Evolutionary conservation across 2,797 vertebrate genomes (phyloP), one percentile per base, ranked within the genome.

Genomic region (Florisuga fusca): DNA sequence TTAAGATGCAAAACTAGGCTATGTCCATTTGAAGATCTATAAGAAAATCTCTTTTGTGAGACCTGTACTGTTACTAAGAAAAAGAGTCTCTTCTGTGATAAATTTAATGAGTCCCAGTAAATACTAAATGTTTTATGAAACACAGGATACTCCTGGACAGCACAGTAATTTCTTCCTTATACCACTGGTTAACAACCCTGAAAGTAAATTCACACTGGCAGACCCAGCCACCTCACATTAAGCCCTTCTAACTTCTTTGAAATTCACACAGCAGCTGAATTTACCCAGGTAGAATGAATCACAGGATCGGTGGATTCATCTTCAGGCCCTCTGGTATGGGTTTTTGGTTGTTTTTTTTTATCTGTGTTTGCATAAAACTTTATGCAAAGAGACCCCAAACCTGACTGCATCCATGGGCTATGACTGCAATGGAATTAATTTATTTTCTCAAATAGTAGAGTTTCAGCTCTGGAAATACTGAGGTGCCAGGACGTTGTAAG

Each of bases 81-180:
- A 80, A 74, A 67, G n/a, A n/a, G 18, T 58, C 3, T 69, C 15
- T 78, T 87, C 75, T 68, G 17, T 84, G 63, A 71, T 59, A 92
- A 91, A 88, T 43, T 13, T 55, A 81, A 76, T 54, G 55, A 90
- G 34, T 78, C 87, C 81, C 0, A 4, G 67, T 64, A 74, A 89
- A 84, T 63, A 82, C 31, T 82, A 82, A 76, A 86, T 73, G 17
- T 17, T 90, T 76, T 61, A 84, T 57, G 78, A 95, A 79, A 82
- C 77, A 93, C 36, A 43, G 50, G 55, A 67, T 79, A 58, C 46
- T 69, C n/a, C 66, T 78, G 76, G 29, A 67, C 33, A 80, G 67
- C 36, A 62, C 8, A 73, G n/a, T 69, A 79, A 91, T 82, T 59
- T 79, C 77, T 91, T 93, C 48, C 59, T 94, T 79, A 72, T 57